These are phyloP conservation scores for Mechanitis mazaeus DNA, from an alignment of 2,888 invertebrate genomes.

Conservation along the genomic window DNA sequence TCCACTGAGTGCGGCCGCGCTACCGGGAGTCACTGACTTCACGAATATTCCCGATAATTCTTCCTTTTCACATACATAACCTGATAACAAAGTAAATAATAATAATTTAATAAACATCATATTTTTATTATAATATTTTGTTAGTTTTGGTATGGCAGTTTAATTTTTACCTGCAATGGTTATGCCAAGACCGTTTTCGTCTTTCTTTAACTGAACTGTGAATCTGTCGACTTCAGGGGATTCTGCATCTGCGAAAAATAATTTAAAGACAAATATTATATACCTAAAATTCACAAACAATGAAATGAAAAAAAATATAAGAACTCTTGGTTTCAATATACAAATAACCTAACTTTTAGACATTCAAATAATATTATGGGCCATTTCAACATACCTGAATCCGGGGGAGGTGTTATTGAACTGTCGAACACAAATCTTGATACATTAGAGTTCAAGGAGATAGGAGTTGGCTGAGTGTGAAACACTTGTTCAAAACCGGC, in stretches of 20 bases:
- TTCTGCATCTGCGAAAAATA: conserved; percentile 73
- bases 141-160: neutral
- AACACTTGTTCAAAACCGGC: conserved; percentile 88
- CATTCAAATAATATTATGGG: neutral
- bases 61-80: conserved; percentile 98
- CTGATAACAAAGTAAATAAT: conserved; percentile 42
- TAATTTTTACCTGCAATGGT: conserved; percentile 85
- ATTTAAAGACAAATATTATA: neutral
- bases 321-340: too few relatives aligned
- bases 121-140: neutral
- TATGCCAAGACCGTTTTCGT: conserved; percentile 94
- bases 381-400: conserved; percentile 41
- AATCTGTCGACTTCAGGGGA: conserved; percentile 96
- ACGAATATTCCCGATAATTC: conserved; percentile 99
- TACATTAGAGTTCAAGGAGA: conserved; percentile 38
- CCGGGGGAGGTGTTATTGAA: conserved; percentile 61
- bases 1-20: conserved; percentile 95
- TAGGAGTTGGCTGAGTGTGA: conserved; percentile 71
- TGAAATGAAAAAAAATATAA: neutral
- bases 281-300: neutral
- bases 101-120: neutral
- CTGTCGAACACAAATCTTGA: conserved; percentile 63
- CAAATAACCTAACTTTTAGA: too few relatives aligned
- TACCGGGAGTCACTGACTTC: conserved; percentile 97
- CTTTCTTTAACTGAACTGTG: conserved; percentile 94